These are phyloP conservation scores for Nerophis lumbriciformis DNA, from an alignment of 2,113 vertebrate species.

Conservation along the genomic window DNA sequence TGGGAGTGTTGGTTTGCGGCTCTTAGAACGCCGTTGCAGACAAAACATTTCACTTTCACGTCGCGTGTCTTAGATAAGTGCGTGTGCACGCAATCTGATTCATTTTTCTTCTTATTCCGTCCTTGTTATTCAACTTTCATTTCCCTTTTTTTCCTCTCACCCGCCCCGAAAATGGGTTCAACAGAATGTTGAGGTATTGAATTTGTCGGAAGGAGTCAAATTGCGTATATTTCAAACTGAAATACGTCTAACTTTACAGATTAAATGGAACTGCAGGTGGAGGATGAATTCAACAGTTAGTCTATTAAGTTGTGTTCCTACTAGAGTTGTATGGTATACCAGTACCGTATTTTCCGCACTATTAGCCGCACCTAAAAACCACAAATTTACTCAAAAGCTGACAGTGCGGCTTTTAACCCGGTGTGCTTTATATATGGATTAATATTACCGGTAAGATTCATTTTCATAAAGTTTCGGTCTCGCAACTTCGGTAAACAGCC, in stretches of 20 bases:
- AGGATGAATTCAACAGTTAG: too few relatives aligned
- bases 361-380: too few relatives aligned
- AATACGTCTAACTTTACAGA: not conserved
- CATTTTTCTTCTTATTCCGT: not conserved
- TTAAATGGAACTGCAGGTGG: too few relatives aligned
- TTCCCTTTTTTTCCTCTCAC: not conserved
- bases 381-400: too few relatives aligned
- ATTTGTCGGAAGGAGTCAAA: not conserved
- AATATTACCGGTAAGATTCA: too few relatives aligned
- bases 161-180: not conserved
- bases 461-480: too few relatives aligned
- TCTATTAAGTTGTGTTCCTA: too few relatives aligned
- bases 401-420: too few relatives aligned
- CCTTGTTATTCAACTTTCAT: not conserved
- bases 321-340: too few relatives aligned
- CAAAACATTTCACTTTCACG: conserved; percentile 16
- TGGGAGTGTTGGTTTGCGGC: conserved; percentile 29
- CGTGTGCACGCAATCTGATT: conserved; percentile 3
- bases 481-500: too few relatives aligned
- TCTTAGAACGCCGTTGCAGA: conserved; percentile 19
- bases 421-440: too few relatives aligned
- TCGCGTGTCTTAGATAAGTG: conserved; percentile 8
- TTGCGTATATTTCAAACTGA: not conserved
- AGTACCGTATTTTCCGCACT: too few relatives aligned
- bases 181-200: not conserved